Evolutionary conservation across 2,888 invertebrate genomes (phyloP).

Genomic region (Vanessa cardui): DNA sequence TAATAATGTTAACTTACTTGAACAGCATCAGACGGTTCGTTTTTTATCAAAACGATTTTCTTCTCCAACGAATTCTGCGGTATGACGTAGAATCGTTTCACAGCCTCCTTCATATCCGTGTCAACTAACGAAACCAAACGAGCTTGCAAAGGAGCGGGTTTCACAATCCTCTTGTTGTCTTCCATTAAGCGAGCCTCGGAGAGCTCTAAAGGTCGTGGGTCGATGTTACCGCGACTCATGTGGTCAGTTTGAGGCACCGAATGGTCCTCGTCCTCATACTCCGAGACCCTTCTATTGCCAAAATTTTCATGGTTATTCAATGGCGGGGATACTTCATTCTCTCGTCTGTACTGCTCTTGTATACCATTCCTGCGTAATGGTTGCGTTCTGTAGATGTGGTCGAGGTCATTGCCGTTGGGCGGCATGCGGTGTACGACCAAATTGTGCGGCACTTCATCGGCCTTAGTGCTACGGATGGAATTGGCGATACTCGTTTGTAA

Average conservation of each 20-base stretch:
- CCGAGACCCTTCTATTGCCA: slow-evolving; percentile 67
- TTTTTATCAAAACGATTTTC: slow-evolving; percentile 86
- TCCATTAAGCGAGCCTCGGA: slow-evolving; percentile 66
- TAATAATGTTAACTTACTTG: slow-evolving; percentile 63
- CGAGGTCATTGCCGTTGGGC: slow-evolving; percentile 72
- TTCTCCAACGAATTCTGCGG: slow-evolving; percentile 81
- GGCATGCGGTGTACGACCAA: slow-evolving; percentile 63
- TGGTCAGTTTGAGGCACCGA: slow-evolving; percentile 59
- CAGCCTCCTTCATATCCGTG: slow-evolving; percentile 62
- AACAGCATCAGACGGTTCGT: slow-evolving; percentile 78
- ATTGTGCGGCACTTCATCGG: slow-evolving; percentile 68
- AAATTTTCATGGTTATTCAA: slow-evolving; percentile 67
- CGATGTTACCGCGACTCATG: slow-evolving; percentile 51
- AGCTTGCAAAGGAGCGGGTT: slow-evolving; percentile 73
- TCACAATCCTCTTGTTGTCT: slow-evolving; percentile 68
- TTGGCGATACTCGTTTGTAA: slow-evolving; percentile 63
- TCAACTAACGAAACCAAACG: slow-evolving; percentile 68
- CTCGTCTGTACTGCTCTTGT: slow-evolving; percentile 65
- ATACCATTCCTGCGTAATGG: slow-evolving; percentile 66
- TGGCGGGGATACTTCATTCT: slow-evolving; percentile 61
- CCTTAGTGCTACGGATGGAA: slow-evolving; percentile 54
- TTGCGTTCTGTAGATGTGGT: slow-evolving; percentile 55
- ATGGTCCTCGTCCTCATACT: slow-evolving; percentile 73
- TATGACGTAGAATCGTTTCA: slow-evolving; percentile 71
- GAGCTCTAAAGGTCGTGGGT: slow-evolving; percentile 59